Evolutionary conservation across 1,140 invertebrate genomes (phyloP), one percentile per base, ranked within the genome.

Genomic region (Stegodyphus dumicola): DNA sequence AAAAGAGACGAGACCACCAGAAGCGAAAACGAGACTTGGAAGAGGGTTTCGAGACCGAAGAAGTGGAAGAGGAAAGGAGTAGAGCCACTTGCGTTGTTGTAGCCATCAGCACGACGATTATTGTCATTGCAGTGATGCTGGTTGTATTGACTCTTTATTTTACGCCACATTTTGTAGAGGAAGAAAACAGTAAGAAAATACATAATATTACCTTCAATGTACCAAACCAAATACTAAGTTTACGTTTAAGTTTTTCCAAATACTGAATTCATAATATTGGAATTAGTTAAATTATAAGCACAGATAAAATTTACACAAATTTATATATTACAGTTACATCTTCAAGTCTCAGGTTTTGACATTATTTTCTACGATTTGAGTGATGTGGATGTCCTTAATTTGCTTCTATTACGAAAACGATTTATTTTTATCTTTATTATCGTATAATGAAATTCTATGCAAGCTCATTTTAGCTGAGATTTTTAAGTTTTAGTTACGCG

Each of bases 111-210:
- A 76, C 81, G 6, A 84, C 73, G n/a, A 84, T 84, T 51, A 84
- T 84, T 17, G 73, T 76, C 17, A 67, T 84, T 2, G 81, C 81
- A 10, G 81, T 84, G 52, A 17, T 76, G 53, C 74, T 84, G 0
- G 81, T 84, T n/a, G 73, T 84, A 11, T 71, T 84, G 9, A 84
- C 81, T 7, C 65, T 84, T 5, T 84, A 84, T 52, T 70, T 84
- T 13, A 84, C 81, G n/a, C 81, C 81, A 2, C 81, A 84, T 52
- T 70, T 76, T 52, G 65, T 69, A 0, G 81, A 84, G 7, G 74
- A 66, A 6, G 81, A 84, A 9, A 67, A 52, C 76, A 51, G 81
- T 83, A 15, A 66, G 53, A 33, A 33, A 33, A 33, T 33, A 33
- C 3, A 33, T 33, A 1, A 33, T 3, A 33, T 33, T 33, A 3